Percentiles rank a stretch among this genome's conserved stretches.
Evolutionary conservation across 2,113 vertebrate genomes (phyloP).

Genomic region (Machaerirhynchus nigripectus): DNA sequence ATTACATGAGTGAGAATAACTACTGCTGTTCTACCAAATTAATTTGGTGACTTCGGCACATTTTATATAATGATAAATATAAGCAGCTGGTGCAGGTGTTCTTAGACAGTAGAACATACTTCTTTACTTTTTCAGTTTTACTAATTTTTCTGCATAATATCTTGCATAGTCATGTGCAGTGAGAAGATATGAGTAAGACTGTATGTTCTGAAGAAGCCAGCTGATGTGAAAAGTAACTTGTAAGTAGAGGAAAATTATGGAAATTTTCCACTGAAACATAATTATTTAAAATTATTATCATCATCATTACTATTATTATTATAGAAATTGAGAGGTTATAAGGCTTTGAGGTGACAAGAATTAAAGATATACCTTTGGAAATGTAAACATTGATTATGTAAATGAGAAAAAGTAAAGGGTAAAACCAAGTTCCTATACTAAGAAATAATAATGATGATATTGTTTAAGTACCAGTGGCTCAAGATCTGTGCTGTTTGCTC

Average conservation of each 20-base stretch:
- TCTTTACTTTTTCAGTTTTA: conserved; percentile 1
- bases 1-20: conserved; percentile 53
- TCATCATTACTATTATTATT: background rate
- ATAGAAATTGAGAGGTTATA: background rate
- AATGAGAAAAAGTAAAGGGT: background rate
- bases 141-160: background rate
- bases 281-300: background rate
- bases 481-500: background rate
- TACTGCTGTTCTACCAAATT: conserved; percentile 29
- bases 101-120: background rate
- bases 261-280: background rate
- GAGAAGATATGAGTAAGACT: background rate
- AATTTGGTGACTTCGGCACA: conserved; percentile 19
- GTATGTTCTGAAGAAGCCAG: background rate
- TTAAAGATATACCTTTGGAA: background rate
- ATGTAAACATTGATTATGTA: background rate
- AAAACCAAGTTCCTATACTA: background rate
- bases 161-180: background rate
- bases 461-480: background rate
- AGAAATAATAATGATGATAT: background rate
- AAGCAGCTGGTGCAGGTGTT: conserved; percentile 54
- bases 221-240: background rate
- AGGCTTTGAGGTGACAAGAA: background rate
- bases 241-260: background rate
- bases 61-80: conserved; percentile 17